Conservation (phyloP, 2,797 vertebrate species). For the Sciurus carolinensis region DNA sequence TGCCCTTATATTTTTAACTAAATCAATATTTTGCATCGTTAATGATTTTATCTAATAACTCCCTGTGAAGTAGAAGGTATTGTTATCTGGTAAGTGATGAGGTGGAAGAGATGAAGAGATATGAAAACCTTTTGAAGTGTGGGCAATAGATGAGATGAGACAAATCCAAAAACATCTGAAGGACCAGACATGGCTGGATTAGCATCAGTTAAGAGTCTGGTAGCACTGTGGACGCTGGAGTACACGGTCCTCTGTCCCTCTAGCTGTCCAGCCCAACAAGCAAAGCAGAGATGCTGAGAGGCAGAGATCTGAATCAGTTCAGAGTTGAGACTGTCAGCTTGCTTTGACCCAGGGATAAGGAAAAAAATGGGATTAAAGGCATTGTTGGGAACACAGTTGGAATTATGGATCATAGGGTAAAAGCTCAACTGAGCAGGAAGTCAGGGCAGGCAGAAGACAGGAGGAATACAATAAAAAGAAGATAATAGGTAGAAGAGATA, state of each 20-base stretch:
- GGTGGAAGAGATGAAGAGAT: neutral
- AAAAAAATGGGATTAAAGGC: neutral
- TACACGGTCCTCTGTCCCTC: neutral
- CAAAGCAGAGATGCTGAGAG: neutral
- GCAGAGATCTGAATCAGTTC: neutral
- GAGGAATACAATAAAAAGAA: neutral
- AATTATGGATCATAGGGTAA: neutral
- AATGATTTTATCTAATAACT: neutral
- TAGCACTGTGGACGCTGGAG: neutral
- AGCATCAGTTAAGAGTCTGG: neutral
- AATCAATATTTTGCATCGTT: slow-evolving; percentile 57
- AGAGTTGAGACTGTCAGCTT: neutral
- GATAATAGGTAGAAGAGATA: neutral
- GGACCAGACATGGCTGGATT: neutral
- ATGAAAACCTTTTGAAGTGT: neutral
- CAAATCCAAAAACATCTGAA: neutral
- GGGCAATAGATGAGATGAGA: neutral
- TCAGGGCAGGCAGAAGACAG: neutral
- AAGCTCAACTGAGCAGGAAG: neutral
- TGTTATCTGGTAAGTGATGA: neutral
- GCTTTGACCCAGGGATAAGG: neutral
- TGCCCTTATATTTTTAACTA: slow-evolving; percentile 41
- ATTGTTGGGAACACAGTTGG: neutral
- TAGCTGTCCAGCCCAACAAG: neutral
- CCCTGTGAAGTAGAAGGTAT: neutral